A percentile compares a stretch with the other conserved stretches of the same genome.
These are phyloP conservation scores for Oxyteleia sp. DNA, from an alignment of 2,888 invertebrate genomes.

Conservation along the genomic window DNA sequence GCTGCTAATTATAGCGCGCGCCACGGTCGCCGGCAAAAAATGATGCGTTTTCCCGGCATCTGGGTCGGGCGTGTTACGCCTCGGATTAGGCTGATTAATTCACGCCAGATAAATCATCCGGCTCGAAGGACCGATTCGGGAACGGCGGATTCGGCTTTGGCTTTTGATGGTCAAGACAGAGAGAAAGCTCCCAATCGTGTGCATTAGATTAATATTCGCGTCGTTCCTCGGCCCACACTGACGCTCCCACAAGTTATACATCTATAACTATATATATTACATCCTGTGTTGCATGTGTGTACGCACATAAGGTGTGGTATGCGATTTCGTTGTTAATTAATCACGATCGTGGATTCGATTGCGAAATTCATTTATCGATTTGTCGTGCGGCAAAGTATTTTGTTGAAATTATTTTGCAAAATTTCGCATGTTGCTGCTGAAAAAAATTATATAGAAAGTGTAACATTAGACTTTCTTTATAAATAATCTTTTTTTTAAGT, in stretches of 20 bases:
- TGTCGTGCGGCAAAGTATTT: conserved; percentile 2
- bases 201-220: conserved; percentile 52
- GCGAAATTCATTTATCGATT: conserved; percentile 53
- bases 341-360: conserved; percentile 62
- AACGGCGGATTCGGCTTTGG: not conserved
- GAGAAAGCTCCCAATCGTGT: conserved; percentile 20
- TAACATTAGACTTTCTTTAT: too few relatives aligned
- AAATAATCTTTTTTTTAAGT: too few relatives aligned
- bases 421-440: too few relatives aligned
- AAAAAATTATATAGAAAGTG: too few relatives aligned
- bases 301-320: conserved; percentile 72
- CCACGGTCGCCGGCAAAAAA: conserved; percentile 31
- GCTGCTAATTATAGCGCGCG: not conserved
- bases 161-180: conserved; percentile 8
- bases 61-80: conserved; percentile 31
- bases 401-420: too few relatives aligned
- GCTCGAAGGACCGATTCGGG: conserved; percentile 2
- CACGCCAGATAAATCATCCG: not conserved
- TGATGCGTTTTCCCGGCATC: conserved; percentile 25
- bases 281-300: conserved; percentile 60
- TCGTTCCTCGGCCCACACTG: conserved; percentile 62
- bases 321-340: conserved; percentile 69
- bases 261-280: conserved; percentile 51
- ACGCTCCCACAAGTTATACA: conserved; percentile 68
- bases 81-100: conserved; percentile 28